Evolutionary conservation across 2,797 vertebrate species (phyloP).

Genomic region (Vultur gryphus): DNA sequence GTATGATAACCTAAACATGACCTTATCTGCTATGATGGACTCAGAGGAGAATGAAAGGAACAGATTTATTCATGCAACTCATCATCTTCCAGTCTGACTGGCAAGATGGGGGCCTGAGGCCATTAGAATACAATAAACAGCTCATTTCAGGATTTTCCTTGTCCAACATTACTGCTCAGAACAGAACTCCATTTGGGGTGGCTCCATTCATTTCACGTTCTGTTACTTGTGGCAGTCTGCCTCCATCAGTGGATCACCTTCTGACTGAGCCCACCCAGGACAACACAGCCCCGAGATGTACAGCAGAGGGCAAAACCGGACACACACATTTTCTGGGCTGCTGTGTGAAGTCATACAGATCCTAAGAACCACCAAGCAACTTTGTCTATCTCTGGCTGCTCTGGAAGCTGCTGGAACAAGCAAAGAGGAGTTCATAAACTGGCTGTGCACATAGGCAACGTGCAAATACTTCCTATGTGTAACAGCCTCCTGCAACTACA

Average conservation of each 20-base stretch:
- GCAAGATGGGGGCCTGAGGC: background rate
- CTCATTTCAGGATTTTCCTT: background rate
- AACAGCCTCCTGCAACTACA: background rate
- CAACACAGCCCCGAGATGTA: background rate
- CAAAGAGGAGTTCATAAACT: background rate
- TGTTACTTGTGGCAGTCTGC: background rate
- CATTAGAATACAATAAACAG: background rate
- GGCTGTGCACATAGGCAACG: background rate
- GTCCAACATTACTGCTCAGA: background rate
- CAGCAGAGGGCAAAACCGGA: background rate
- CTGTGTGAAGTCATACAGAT: background rate
- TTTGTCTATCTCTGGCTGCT: background rate
- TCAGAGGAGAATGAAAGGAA: background rate
- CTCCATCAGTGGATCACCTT: background rate
- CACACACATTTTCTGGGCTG: background rate
- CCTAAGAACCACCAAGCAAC: background rate
- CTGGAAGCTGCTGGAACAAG: background rate
- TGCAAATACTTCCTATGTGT: background rate
- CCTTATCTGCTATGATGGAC: background rate
- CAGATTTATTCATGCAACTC: background rate
- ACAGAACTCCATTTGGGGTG: background rate
- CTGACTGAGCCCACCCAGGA: background rate
- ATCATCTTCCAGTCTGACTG: background rate
- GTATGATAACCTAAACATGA: background rate
- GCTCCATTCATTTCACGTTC: background rate